Evolutionary conservation across 2,113 vertebrate genomes (phyloP), one percentile per base, ranked within the genome.

Genomic region (Acanthochromis polyacanthus): DNA sequence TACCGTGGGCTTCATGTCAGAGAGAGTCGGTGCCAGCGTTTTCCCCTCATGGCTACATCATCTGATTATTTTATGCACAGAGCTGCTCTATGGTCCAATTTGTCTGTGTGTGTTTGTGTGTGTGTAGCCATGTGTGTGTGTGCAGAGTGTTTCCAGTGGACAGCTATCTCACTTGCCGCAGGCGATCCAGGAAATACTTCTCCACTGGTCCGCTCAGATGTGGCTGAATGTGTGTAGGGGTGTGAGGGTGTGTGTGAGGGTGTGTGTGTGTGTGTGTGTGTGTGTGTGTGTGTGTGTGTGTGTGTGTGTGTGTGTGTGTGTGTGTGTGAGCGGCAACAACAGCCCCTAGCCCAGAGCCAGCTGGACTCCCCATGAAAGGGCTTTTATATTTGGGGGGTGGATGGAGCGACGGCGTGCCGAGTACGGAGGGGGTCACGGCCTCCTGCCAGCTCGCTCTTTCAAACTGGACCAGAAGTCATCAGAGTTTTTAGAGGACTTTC

Each of bases 101-200:
- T 86, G 77, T 66, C 14, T 50, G 56, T 40, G 81, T 81, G 81
- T 88, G 71, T 10, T 40, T 61, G 63, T 22, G 75, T 58, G 43
- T 66, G 43, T 71, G 30, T 48, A n/a, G n/a, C n/a, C n/a, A 10
- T 75, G 65, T 20, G 36, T 32, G 43, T 56, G 32, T 67, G 38
- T 78, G 59, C 52, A 67, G 40, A 78, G 65, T 67, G 3, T 80
- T 78, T 85, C 72, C 80, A 45, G 56, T 69, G 71, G 81, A 88
- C 71, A 48, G 83, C 68, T 87, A 84, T 86, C 81, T 89, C 22
- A 30, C 55, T 74, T 46, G 84, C 88, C 45, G 60, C 78, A 82
- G 88, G 86, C 86, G 2, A 75, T 84, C 82, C 88, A 90, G 89
- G 84, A 92, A 91, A 88, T 75, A 81, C 76, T 83, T 76, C 81